Conservation (phyloP, 2,888 invertebrate species). For the Embidobia sp. region DNA sequence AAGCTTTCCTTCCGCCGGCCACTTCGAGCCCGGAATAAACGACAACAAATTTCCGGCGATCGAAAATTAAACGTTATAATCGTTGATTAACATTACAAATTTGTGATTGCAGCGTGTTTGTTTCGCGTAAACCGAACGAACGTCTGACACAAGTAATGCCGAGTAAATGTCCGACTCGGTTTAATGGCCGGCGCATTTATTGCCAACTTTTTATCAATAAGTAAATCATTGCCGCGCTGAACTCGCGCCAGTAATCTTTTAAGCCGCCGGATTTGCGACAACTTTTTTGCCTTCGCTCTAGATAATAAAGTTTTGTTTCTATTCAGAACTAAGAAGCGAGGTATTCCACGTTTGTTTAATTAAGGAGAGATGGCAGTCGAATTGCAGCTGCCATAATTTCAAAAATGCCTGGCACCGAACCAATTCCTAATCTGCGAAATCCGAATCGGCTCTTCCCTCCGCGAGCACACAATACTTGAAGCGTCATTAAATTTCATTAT, state of each 20-base stretch:
- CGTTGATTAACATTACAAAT: conserved; percentile 35
- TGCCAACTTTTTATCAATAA: too few relatives aligned
- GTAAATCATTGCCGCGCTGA: too few relatives aligned
- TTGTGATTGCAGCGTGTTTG: conserved; percentile 23
- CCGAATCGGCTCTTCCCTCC: conserved; percentile 14
- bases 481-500: conserved; percentile 61
- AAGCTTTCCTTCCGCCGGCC: conserved; percentile 38
- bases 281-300: not conserved
- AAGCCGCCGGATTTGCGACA: not conserved
- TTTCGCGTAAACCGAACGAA: not conserved
- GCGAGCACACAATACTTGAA: conserved; percentile 45
- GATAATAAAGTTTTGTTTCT: conserved; percentile 8
- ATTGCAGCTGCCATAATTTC: conserved; percentile 10
- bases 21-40: conserved; percentile 17
- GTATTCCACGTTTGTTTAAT: conserved; percentile 22
- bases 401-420: conserved; percentile 37
- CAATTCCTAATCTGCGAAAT: conserved; percentile 46
- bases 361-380: conserved; percentile 16
- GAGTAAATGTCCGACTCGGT: too few relatives aligned
- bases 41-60: conserved; percentile 44
- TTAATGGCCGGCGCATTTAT: too few relatives aligned
- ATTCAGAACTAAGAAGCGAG: not conserved
- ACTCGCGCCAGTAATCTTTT: conserved; percentile 9
- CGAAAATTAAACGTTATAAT: conserved; percentile 50
- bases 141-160: too few relatives aligned